A percentile compares a stretch with the other conserved stretches of the same genome.
Evolutionary conservation across 2,888 invertebrate species (phyloP).

Genomic region (Mellilla xanthometata): DNA sequence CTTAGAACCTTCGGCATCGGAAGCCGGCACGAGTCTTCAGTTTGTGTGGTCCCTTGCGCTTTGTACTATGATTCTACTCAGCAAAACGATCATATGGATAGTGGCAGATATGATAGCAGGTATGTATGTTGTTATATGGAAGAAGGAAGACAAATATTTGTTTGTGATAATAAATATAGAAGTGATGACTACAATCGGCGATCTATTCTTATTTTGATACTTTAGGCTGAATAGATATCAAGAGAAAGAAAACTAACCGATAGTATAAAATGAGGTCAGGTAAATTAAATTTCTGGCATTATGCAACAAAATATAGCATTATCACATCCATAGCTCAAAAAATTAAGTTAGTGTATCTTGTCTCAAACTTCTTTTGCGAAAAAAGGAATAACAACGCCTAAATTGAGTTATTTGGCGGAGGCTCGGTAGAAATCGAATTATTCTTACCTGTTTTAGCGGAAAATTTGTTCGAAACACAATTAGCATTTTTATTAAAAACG

Average conservation of each 20-base stretch:
- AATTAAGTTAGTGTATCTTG: no score
- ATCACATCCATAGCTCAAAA: no score
- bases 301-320: no score
- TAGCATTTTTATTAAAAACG: constrained; percentile 21
- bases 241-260: no score
- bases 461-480: constrained; percentile 22
- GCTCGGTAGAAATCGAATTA: constrained; percentile 32
- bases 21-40: constrained; percentile 78
- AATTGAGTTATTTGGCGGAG: constrained; percentile 29
- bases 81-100: constrained; percentile 11
- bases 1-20: constrained; percentile 85
- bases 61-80: constrained; percentile 68
- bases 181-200: no score
- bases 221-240: no score
- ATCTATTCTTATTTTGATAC: no score
- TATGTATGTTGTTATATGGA: background rate
- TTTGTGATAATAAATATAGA: no score
- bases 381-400: constrained; percentile 5
- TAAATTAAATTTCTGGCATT: no score
- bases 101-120: constrained; percentile 18
- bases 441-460: background rate
- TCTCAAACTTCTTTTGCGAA: background rate
- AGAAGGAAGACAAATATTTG: no score
- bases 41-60: constrained; percentile 85
- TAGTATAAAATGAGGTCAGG: no score